Percentiles rank a stretch among this genome's conserved stretches.
Conservation (phyloP, 2,888 invertebrate species). For the Harmothoe impar region DNA sequence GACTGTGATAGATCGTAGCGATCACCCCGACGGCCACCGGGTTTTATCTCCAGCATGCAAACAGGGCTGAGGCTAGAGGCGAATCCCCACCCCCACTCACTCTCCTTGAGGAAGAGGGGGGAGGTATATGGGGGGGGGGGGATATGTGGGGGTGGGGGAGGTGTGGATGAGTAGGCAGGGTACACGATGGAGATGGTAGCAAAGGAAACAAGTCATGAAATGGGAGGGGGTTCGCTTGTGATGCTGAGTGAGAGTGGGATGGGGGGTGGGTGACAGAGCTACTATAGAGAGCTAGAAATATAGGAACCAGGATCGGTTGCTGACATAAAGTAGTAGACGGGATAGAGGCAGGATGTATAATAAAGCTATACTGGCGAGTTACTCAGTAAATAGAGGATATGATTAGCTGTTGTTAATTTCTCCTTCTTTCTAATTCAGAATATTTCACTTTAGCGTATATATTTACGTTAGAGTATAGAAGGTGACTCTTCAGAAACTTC, state of each 20-base stretch:
- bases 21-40: neutral
- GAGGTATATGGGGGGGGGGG: neutral
- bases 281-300: too few species aligned
- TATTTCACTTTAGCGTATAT: too few species aligned
- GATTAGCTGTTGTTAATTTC: too few species aligned
- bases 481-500: too few species aligned
- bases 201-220: too few species aligned
- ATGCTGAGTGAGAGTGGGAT: neutral
- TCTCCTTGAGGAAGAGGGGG: neutral
- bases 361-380: too few species aligned
- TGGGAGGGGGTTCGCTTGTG: neutral
- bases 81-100: constrained; percentile 2
- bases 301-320: too few species aligned
- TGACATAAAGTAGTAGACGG: too few species aligned
- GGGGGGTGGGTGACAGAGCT: neutral
- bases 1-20: constrained; percentile 45
- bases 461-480: too few species aligned
- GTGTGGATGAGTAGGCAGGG: neutral
- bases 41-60: constrained; percentile 29
- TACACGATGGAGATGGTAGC: neutral
- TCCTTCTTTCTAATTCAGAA: too few species aligned
- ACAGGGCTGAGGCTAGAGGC: neutral
- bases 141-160: neutral
- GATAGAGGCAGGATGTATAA: too few species aligned
- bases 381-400: too few species aligned